Conservation (phyloP, 2,113 vertebrate species). For the Acanthochromis polyacanthus region DNA sequence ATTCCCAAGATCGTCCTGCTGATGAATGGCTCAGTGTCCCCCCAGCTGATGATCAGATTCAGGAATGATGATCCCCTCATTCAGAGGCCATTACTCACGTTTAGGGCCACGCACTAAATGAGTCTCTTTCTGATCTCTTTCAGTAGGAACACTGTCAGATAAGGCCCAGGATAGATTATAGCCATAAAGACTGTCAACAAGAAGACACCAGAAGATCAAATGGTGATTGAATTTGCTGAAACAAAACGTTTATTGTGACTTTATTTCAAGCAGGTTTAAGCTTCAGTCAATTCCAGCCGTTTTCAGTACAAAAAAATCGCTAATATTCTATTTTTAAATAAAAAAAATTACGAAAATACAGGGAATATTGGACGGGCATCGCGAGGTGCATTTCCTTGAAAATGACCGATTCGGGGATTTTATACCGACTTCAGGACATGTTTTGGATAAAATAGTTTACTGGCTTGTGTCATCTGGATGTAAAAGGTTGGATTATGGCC, state of each 20-base stretch:
- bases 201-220: slow-evolving; percentile 21
- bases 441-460: too few species aligned
- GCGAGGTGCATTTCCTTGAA: too few species aligned
- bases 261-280: too few species aligned
- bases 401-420: too few species aligned
- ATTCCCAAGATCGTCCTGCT: slow-evolving; percentile 58
- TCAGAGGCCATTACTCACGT: slow-evolving; percentile 66
- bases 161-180: slow-evolving; percentile 39
- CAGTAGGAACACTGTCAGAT: slow-evolving; percentile 42
- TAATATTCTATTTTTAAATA: too few species aligned
- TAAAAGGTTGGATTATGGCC: too few species aligned
- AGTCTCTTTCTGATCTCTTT: slow-evolving; percentile 8
- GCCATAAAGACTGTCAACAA: slow-evolving; percentile 54
- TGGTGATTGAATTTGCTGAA: slow-evolving; percentile 53
- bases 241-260: not conserved
- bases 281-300: too few species aligned
- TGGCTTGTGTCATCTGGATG: too few species aligned
- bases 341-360: too few species aligned
- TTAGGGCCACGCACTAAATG: slow-evolving; percentile 22
- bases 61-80: slow-evolving; percentile 73
- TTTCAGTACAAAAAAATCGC: too few species aligned
- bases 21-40: slow-evolving; percentile 59
- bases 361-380: too few species aligned
- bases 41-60: slow-evolving; percentile 28
- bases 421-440: too few species aligned